Percentiles rank a stretch among this genome's conserved stretches.
These are phyloP conservation scores for Sesamia nonagrioides DNA, from an alignment of 1,140 invertebrate species.

Conservation along the genomic window DNA sequence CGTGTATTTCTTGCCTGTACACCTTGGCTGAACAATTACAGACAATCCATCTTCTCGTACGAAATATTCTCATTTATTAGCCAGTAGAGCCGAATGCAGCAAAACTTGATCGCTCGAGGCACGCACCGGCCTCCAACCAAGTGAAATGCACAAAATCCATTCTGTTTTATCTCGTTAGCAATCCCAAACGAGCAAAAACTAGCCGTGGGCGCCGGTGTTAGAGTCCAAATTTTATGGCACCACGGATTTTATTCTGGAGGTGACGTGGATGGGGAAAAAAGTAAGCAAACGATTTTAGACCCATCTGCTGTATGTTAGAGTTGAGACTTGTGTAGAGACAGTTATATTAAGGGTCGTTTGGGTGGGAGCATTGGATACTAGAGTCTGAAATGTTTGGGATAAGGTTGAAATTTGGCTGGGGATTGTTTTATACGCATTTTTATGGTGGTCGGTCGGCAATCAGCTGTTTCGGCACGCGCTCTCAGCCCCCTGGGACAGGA, in stretches of 20 bases:
- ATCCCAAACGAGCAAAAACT: slow-evolving; percentile 44
- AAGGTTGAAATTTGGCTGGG: slow-evolving; percentile 61
- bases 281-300: slow-evolving; percentile 64
- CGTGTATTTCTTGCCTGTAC: slow-evolving; percentile 22
- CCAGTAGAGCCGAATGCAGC: slow-evolving; percentile 64
- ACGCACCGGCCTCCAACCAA: slow-evolving; percentile 72
- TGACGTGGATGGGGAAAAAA: slow-evolving; percentile 68
- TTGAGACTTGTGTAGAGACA: slow-evolving; percentile 63
- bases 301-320: slow-evolving; percentile 53
- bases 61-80: slow-evolving; percentile 76
- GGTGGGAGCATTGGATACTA: slow-evolving; percentile 37
- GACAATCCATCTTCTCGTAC: slow-evolving; percentile 46
- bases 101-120: slow-evolving; percentile 63
- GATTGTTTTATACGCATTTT: slow-evolving; percentile 72
- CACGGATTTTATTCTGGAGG: slow-evolving; percentile 67
- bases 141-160: slow-evolving; percentile 86
- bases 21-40: slow-evolving; percentile 39
- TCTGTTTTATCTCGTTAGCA: slow-evolving; percentile 83
- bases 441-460: slow-evolving; percentile 82
- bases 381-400: slow-evolving; percentile 26
- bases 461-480: slow-evolving; percentile 85
- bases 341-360: slow-evolving; percentile 72
- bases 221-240: slow-evolving; percentile 56
- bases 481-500: slow-evolving; percentile 73
- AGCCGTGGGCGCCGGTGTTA: slow-evolving; percentile 49